Conservation (phyloP, 2,797 vertebrate species). For the Sebastes baramenuke region DNA sequence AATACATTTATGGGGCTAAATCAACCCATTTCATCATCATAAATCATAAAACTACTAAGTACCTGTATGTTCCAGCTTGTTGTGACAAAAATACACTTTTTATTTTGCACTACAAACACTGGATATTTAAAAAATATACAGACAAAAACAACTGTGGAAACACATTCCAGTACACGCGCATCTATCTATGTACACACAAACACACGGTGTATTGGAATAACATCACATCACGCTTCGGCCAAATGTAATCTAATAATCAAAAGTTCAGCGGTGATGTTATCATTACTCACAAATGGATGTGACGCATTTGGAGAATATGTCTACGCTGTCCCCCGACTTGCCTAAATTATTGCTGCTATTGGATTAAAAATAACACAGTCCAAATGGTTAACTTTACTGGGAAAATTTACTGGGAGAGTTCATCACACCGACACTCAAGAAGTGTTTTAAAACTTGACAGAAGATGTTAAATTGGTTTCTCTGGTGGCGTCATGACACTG, state of each 20-base stretch:
- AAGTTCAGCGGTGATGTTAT: conserved; percentile 57
- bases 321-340: conserved; percentile 29
- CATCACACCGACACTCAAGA: not conserved
- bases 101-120: not conserved
- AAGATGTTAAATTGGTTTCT: not conserved
- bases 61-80: not conserved
- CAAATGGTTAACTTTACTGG: conserved; percentile 24
- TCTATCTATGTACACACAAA: conserved; percentile 16
- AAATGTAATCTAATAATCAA: conserved; percentile 68
- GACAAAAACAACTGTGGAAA: conserved; percentile 1
- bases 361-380: conserved; percentile 36
- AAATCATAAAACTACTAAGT: not conserved
- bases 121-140: not conserved
- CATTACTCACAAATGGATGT: conserved; percentile 66
- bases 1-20: not conserved
- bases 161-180: not conserved
- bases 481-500: not conserved
- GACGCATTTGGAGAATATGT: conserved; percentile 65
- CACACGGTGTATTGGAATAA: conserved; percentile 22
- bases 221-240: conserved; percentile 34
- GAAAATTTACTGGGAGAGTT: conserved; percentile 10
- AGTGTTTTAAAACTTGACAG: not conserved
- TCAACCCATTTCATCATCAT: not conserved
- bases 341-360: conserved; percentile 48
- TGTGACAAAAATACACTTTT: not conserved